phyloP scores from a whole-genome alignment of 2,113 vertebrate genomes.

The Carassius carassius region DNA sequence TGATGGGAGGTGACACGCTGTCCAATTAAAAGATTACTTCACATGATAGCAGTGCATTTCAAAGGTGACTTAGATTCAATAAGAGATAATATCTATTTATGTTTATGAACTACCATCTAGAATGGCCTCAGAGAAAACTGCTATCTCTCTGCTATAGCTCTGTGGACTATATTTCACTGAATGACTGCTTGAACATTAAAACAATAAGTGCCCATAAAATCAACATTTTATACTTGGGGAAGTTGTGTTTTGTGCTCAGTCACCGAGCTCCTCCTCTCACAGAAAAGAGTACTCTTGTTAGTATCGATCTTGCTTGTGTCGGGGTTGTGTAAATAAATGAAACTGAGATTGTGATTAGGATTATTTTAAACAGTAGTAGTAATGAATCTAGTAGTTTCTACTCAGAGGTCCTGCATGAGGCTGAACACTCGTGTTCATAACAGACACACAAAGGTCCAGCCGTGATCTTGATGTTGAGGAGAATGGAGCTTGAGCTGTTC shows the following conservation, averaged over 20 bases:
- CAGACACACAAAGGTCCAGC: too few species aligned
- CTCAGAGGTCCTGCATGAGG: too few species aligned
- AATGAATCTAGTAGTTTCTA: too few species aligned
- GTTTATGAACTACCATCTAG: constrained; percentile 60
- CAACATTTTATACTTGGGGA: neutral
- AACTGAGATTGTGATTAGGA: too few species aligned
- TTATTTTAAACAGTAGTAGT: too few species aligned
- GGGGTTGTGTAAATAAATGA: too few species aligned
- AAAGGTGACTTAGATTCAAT: constrained; percentile 68
- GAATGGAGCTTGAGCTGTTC: too few species aligned
- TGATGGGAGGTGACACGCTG: constrained; percentile 67
- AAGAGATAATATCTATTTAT: constrained; percentile 64
- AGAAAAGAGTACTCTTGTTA: neutral
- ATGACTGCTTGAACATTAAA: neutral
- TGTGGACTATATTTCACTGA: neutral
- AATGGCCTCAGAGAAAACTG: neutral
- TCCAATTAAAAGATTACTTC: constrained; percentile 57
- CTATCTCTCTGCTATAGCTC: neutral
- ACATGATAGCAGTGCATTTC: constrained; percentile 54
- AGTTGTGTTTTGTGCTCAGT: neutral
- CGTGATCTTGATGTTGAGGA: too few species aligned
- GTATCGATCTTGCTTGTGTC: neutral
- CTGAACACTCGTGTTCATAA: too few species aligned
- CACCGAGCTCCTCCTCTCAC: neutral
- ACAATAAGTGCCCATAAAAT: constrained; percentile 6